Base-by-base conservation (phyloP, 2,888 invertebrate genomes). In the Odontothrips loti region DNA sequence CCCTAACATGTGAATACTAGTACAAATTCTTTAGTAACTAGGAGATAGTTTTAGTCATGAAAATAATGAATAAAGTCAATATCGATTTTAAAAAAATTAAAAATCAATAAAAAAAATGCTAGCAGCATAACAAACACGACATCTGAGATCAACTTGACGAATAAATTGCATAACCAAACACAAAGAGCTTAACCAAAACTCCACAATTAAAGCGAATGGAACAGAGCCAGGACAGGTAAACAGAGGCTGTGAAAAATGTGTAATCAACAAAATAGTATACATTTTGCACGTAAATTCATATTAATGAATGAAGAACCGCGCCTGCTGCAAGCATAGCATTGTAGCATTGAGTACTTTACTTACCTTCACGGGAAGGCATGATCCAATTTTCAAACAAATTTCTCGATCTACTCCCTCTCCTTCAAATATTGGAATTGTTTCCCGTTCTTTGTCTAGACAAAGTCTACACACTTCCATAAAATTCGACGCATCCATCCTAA, bases 301-400 rank as follows among this genome's bases (percentile, higher is more conserved):
- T n/a, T n/a, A 23, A 48, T 80, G 29, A 80, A 48, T 23, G 47
- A 27, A 6, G 34, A 43, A 43, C 34, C 34, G n/a, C 6, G 34
- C 34, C 34, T 43, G 34, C 6, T 43, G 34, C 34, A 43, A 43
- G 34, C 34, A 43, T 6, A 43, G 34, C 34, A 43, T 43, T 4
- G 6, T 43, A 43, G 34, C 34, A 43, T 43, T 43, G 34, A 43
- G 6, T 6, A 43, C 34, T 43, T 43, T 6, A 84, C 87, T 87
- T 91, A 93, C 93, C 92, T 93, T 93, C 86, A 93, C 91, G 87
- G 93, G 93, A 86, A 93, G 90, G 87, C 93, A 93, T 84, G 92
- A 89, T 83, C 91, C 90, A 88, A 93, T 92, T 89, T 93, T 93
- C 84, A 91, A 87, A 86, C 90, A 92, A 84, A 92, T 89, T 85